Percentiles rank a stretch among this genome's conserved stretches.
These are phyloP conservation scores for Bergia puertoricense DNA, from an alignment of 92 coral and sea anemone species.

Conservation along the genomic window DNA sequence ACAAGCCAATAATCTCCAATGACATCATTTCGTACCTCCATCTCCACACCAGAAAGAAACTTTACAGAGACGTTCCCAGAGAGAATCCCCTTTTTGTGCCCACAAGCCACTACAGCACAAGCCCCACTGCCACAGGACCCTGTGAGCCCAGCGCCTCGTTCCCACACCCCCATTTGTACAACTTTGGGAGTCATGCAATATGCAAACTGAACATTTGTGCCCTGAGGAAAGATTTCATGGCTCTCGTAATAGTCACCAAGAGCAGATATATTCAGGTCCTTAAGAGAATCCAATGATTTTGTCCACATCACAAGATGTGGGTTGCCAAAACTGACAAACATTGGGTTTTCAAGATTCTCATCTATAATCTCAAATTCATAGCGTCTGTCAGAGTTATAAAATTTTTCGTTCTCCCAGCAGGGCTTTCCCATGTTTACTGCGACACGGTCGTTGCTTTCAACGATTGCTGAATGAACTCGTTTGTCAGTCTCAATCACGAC, in stretches of 20 bases:
- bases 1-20: not conserved
- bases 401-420: not conserved
- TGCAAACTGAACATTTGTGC: constrained; percentile 14
- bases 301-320: not conserved
- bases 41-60: constrained; percentile 7
- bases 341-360: constrained; percentile 7
- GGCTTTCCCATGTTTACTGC: constrained; percentile 1
- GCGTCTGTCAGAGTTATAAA: not conserved
- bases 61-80: not conserved
- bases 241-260: not conserved
- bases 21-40: not conserved
- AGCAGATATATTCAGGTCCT: not conserved
- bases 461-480: constrained; percentile 12
- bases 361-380: not conserved
- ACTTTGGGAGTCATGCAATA: not conserved
- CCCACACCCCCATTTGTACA: constrained; percentile 6
- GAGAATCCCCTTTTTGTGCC: constrained; percentile 8
- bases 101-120: constrained; percentile 10
- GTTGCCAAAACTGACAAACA: constrained; percentile 5
- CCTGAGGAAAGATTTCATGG: not conserved
- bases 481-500: constrained; percentile 7
- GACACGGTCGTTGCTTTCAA: constrained; percentile 10
- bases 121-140: constrained; percentile 16
- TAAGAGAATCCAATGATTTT: not conserved
- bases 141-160: constrained; percentile 5